Base-by-base conservation (phyloP, 92 coral and sea anemone genomes). In the Scolanthus callimorphus region DNA sequence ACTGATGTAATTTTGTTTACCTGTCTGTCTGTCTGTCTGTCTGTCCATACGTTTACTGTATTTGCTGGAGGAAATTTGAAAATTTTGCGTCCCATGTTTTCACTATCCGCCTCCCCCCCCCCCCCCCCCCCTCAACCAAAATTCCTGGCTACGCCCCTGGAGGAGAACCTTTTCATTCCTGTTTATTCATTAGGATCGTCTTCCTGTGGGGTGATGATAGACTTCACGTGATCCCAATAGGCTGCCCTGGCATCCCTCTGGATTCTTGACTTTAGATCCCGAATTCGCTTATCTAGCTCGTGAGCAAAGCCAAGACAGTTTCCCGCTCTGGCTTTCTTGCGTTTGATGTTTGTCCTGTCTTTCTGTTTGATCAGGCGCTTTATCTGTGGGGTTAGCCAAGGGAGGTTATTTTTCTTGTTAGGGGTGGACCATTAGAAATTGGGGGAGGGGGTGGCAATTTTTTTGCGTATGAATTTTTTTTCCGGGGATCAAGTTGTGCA, bases 381-480 rank as follows among this genome's bases (percentile, higher is more conserved):
- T 58, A 70, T 70, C 12, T 53, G 20, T 20, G 62, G 78, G 23
- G 63, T 72, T 22, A 72, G 29, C 79, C 71, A 72, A 0, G 79
- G 49, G 21, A 70, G 69, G 55, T 70, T 70, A 25, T 59, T 59
- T 49, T 22, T 70, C 41, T 34, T 34, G 6, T 34, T 34, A 34
- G 41, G n/a, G n/a, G n/a, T n/a, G n/a, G n/a, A n/a, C n/a, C n/a
- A n/a, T n/a, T n/a, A n/a, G n/a, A n/a, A n/a, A n/a, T n/a, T n/a
- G n/a, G n/a, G n/a, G n/a, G n/a, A n/a, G n/a, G n/a, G n/a, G n/a
- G n/a, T n/a, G n/a, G n/a, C n/a, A n/a, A n/a, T n/a, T n/a, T n/a
- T n/a, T n/a, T n/a, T n/a, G n/a, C n/a, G n/a, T n/a, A n/a, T n/a
- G n/a, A n/a, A n/a, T n/a, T n/a, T n/a, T n/a, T n/a, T n/a, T n/a